Percentiles rank a stretch among this genome's conserved stretches.
Evolutionary conservation across 2,888 invertebrate species (phyloP).

Genomic region (Patella depressa): DNA sequence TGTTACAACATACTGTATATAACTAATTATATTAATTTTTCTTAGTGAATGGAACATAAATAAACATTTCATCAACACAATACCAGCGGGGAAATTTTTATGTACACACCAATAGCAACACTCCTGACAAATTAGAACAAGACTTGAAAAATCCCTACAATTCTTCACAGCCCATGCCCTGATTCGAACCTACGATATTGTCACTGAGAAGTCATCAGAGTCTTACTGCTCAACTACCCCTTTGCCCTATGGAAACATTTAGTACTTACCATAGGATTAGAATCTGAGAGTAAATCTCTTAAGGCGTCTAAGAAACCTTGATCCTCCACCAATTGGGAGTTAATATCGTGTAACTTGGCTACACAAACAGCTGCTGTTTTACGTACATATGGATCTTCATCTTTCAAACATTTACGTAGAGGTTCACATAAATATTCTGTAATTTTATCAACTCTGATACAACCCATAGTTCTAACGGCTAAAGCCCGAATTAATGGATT

Average conservation of each 20-base stretch:
- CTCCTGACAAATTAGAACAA: too few relatives aligned
- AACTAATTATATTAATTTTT: too few relatives aligned
- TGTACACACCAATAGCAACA: too few relatives aligned
- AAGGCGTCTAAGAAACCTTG: constrained; percentile 97
- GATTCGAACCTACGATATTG: too few relatives aligned
- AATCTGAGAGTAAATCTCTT: constrained; percentile 96
- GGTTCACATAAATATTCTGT: constrained; percentile 99
- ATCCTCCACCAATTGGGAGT: constrained; percentile 80
- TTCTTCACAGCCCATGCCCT: too few relatives aligned
- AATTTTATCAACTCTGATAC: constrained; percentile 99
- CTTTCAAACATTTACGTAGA: constrained; percentile 81
- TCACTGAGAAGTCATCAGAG: too few relatives aligned
- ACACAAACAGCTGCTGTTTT: constrained; percentile 99
- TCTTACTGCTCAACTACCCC: not conserved
- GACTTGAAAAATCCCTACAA: too few relatives aligned
- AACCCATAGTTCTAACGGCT: constrained; percentile 99
- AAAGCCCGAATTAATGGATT: constrained; percentile 98
- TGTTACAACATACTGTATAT: too few relatives aligned
- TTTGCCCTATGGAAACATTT: not conserved
- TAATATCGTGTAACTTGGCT: constrained; percentile 98
- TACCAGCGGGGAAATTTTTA: too few relatives aligned
- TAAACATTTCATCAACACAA: too few relatives aligned
- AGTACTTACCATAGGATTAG: constrained; percentile 92
- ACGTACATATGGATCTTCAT: constrained; percentile 75
- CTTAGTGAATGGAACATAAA: too few relatives aligned